Conservation (phyloP, 2,888 invertebrate genomes). For the Drosophila antonietae region DNA sequence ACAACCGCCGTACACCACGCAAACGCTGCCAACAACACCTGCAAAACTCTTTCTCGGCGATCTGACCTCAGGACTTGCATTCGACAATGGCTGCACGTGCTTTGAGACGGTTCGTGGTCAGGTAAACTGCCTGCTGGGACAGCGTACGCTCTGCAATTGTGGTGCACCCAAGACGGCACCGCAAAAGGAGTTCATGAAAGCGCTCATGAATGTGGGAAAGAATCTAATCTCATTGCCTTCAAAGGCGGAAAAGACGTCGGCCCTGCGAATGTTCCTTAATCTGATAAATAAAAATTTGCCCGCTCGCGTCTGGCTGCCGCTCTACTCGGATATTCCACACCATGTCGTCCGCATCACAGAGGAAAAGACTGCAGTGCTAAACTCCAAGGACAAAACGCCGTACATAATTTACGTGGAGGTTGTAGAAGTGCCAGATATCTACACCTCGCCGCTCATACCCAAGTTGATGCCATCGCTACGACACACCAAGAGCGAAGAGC, state of each 20-base stretch:
- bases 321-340: slow-evolving; percentile 93
- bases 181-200: slow-evolving; percentile 93
- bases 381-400: slow-evolving; percentile 96
- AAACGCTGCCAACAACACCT: slow-evolving; percentile 82
- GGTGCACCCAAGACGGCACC: slow-evolving; percentile 92
- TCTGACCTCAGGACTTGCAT: slow-evolving; percentile 96
- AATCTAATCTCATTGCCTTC: slow-evolving; percentile 92
- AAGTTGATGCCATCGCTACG: slow-evolving; percentile 94
- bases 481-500: slow-evolving; percentile 97
- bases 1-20: slow-evolving; percentile 81
- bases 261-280: slow-evolving; percentile 96
- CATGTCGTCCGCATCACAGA: slow-evolving; percentile 98
- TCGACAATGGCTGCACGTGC: slow-evolving; percentile 98
- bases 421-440: slow-evolving; percentile 92
- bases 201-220: slow-evolving; percentile 94
- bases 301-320: slow-evolving; percentile 98
- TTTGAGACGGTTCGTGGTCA: slow-evolving; percentile 92
- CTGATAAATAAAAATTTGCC: slow-evolving; percentile 98
- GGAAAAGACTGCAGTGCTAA: slow-evolving; percentile 98
- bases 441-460: slow-evolving; percentile 94
- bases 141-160: slow-evolving; percentile 91
- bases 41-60: slow-evolving; percentile 93
- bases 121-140: slow-evolving; percentile 90
- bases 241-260: slow-evolving; percentile 96
- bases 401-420: slow-evolving; percentile 99